These are phyloP conservation scores for Drosophila willistoni DNA, from an alignment of 1,140 invertebrate genomes.

Conservation along the genomic window DNA sequence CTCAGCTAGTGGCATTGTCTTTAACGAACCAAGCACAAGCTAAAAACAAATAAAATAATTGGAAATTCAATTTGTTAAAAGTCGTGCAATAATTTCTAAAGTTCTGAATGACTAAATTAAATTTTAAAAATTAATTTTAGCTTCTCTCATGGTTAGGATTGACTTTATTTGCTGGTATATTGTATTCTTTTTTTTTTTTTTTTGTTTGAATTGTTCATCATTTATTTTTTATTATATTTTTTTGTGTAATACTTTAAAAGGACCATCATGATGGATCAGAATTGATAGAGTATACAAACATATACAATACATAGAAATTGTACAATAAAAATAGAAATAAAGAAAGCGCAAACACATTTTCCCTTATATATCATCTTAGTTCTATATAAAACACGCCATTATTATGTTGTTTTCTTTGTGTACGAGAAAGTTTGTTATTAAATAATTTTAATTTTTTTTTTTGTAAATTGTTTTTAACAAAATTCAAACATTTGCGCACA, in stretches of 20 bases:
- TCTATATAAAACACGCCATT: not conserved
- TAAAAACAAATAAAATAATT: slow-evolving; percentile 25
- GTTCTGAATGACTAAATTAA: not conserved
- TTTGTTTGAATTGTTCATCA: slow-evolving; percentile 36
- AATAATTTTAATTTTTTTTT: slow-evolving; percentile 25
- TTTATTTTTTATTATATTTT: slow-evolving; percentile 43
- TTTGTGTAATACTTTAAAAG: slow-evolving; percentile 79
- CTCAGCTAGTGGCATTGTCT: slow-evolving; percentile 59
- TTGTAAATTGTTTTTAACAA: not conserved
- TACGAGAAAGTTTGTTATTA: slow-evolving; percentile 47
- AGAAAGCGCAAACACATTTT: slow-evolving; percentile 1
- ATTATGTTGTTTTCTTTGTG: not conserved
- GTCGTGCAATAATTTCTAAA: no score
- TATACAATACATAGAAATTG: slow-evolving; percentile 20
- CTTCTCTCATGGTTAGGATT: slow-evolving; percentile 62
- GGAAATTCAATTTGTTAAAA: no score
- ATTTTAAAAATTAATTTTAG: not conserved
- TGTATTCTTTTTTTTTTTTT: slow-evolving; percentile 24
- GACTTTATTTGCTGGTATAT: slow-evolving; percentile 62
- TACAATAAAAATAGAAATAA: slow-evolving; percentile 25
- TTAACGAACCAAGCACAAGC: slow-evolving; percentile 26
- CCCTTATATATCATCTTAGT: slow-evolving; percentile 45
- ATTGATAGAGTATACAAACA: slow-evolving; percentile 9
- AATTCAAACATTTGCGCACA: not conserved
- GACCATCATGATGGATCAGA: slow-evolving; percentile 54